Conservation (phyloP, 2,888 invertebrate genomes). For the Diploptera punctata region DNA sequence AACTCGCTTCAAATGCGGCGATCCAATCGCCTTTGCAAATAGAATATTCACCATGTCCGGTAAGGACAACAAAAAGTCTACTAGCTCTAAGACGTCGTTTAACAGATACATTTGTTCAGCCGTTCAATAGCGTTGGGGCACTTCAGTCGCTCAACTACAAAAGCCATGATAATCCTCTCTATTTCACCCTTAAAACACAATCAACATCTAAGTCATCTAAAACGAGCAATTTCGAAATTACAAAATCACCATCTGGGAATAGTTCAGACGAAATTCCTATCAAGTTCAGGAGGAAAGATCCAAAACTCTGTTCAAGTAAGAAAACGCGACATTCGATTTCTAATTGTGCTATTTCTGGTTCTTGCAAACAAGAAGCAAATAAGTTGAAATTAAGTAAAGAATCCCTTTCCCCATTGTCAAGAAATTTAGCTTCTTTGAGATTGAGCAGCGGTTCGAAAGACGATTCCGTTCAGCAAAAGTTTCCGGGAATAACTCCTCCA, state of each 20-base stretch:
- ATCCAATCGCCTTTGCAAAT: conserved; percentile 61
- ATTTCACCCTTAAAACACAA: conserved; percentile 54
- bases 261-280: not conserved
- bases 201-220: too few relatives aligned
- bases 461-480: not conserved
- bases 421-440: conserved; percentile 30
- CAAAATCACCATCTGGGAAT: not conserved
- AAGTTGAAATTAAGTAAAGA: not conserved
- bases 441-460: conserved; percentile 15
- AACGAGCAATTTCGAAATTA: not conserved
- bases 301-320: not conserved
- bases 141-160: conserved; percentile 1
- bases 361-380: too few relatives aligned
- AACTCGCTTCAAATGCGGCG: not conserved
- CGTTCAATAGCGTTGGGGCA: conserved; percentile 17
- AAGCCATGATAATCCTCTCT: conserved; percentile 59
- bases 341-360: too few relatives aligned
- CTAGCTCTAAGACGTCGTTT: conserved; percentile 58
- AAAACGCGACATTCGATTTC: too few relatives aligned
- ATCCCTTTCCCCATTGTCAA: conserved; percentile 26
- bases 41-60: conserved; percentile 59
- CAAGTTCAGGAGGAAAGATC: conserved; percentile 7
- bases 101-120: conserved; percentile 54
- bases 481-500: not conserved
- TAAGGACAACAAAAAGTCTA: conserved; percentile 56